Conservation (phyloP, 1,140 invertebrate genomes). For the Tachypleus tridentatus region DNA sequence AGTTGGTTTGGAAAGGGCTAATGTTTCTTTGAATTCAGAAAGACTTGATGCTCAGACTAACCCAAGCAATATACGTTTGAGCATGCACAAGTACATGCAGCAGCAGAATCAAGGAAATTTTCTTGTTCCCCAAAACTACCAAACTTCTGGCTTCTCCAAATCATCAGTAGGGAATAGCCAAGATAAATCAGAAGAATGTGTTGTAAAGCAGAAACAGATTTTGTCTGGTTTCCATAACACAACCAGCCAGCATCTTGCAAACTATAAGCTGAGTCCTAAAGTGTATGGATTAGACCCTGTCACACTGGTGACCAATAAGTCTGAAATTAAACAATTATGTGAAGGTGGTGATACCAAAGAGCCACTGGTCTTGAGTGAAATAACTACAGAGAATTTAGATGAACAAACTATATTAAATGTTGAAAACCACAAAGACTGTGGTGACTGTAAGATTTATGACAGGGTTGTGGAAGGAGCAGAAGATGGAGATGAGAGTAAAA, state of each 20-base stretch:
- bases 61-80: slow-evolving; percentile 28
- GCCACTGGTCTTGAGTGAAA: no score
- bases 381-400: no score
- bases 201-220: no score
- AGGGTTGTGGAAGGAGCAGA: no score
- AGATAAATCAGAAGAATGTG: no score
- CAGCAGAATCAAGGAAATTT: slow-evolving; percentile 6
- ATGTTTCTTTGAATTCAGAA: slow-evolving; percentile 10
- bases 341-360: no score
- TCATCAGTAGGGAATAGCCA: no score
- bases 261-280: slow-evolving; percentile 20
- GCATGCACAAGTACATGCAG: slow-evolving; percentile 33
- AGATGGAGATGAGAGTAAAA: no score
- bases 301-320: neutral
- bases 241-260: neutral
- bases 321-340: no score
- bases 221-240: neutral
- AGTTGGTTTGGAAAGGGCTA: slow-evolving; percentile 22
- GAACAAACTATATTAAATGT: no score
- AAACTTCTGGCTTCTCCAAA: neutral
- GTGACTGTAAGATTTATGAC: no score
- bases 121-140: slow-evolving; percentile 2
- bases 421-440: no score
- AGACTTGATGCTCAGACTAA: slow-evolving; percentile 21
- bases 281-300: slow-evolving; percentile 19